Percentiles rank a stretch among this genome's conserved stretches.
Conservation (phyloP, 1,140 invertebrate species). For the Melipona quadrifasciata region DNA sequence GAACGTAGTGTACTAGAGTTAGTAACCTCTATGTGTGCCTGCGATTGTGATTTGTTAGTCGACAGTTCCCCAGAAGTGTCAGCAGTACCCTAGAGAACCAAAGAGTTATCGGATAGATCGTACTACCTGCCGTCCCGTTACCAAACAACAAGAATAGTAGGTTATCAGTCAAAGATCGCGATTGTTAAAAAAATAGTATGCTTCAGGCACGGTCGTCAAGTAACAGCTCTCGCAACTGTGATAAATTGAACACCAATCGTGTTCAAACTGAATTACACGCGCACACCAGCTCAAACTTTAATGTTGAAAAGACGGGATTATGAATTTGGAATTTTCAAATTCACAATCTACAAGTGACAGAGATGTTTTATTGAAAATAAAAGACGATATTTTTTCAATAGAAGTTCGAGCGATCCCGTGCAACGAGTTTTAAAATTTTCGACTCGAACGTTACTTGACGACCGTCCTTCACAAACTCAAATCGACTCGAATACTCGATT, state of each 20-base stretch:
- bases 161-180: neutral
- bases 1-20: slow-evolving; percentile 69
- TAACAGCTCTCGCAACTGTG: neutral
- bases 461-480: neutral
- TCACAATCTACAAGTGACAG: neutral
- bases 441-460: neutral
- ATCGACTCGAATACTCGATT: neutral
- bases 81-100: slow-evolving; percentile 80
- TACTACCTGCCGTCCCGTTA: slow-evolving; percentile 53
- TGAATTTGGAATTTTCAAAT: neutral
- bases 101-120: slow-evolving; percentile 62
- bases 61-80: slow-evolving; percentile 75
- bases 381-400: too few species aligned
- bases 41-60: slow-evolving; percentile 75
- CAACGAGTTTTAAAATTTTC: neutral
- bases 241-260: too few species aligned
- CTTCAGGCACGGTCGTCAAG: neutral
- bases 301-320: too few species aligned
- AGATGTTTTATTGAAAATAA: too few species aligned
- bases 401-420: too few species aligned
- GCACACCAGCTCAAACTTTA: too few species aligned
- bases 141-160: slow-evolving; percentile 48
- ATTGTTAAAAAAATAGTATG: slow-evolving; percentile 3
- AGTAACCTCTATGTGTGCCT: slow-evolving; percentile 71
- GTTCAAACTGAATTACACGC: too few species aligned